phyloP scores from a whole-genome alignment of 2,797 vertebrate species.

The Phalloptychus januarius region DNA sequence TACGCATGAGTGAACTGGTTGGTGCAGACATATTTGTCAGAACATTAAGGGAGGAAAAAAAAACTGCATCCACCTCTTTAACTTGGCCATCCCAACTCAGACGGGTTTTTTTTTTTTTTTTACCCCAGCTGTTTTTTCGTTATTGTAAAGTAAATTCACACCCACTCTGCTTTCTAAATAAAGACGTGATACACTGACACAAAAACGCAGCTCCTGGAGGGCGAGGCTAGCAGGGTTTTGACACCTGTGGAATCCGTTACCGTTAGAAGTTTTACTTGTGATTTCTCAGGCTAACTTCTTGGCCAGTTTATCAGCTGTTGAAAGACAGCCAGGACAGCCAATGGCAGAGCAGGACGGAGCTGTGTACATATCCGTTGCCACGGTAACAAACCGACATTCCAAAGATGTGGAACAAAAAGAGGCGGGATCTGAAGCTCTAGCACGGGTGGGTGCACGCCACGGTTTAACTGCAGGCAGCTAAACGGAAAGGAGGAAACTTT shows the following conservation, averaged over 20 bases:
- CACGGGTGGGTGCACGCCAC: constrained; percentile 73
- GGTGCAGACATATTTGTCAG: constrained; percentile 26
- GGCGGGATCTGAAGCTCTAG: constrained; percentile 72
- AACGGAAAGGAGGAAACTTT: constrained; percentile 51
- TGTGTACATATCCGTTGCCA: constrained; percentile 71
- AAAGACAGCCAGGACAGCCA: constrained; percentile 72
- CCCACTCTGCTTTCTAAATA: neutral
- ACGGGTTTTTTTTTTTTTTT: constrained; percentile 13
- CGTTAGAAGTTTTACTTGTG: constrained; percentile 63
- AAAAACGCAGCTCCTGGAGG: fast-evolving
- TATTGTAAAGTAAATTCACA: constrained; percentile 40
- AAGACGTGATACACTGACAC: no score
- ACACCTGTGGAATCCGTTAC: constrained; percentile 69
- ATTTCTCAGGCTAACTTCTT: constrained; percentile 77
- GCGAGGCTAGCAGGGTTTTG: constrained; percentile 20
- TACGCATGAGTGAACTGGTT: constrained; percentile 9
- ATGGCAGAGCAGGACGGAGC: constrained; percentile 47
- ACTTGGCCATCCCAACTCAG: constrained; percentile 41
- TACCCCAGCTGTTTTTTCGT: constrained; percentile 44
- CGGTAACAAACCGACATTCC: constrained; percentile 74
- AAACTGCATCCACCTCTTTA: constrained; percentile 51
- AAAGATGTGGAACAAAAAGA: constrained; percentile 58
- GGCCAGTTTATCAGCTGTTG: constrained; percentile 56
- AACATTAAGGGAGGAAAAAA: constrained; percentile 12
- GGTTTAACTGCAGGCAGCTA: constrained; percentile 35